Base-by-base conservation (phyloP, 2,113 vertebrate genomes). In the Barnardius zonarius region DNA sequence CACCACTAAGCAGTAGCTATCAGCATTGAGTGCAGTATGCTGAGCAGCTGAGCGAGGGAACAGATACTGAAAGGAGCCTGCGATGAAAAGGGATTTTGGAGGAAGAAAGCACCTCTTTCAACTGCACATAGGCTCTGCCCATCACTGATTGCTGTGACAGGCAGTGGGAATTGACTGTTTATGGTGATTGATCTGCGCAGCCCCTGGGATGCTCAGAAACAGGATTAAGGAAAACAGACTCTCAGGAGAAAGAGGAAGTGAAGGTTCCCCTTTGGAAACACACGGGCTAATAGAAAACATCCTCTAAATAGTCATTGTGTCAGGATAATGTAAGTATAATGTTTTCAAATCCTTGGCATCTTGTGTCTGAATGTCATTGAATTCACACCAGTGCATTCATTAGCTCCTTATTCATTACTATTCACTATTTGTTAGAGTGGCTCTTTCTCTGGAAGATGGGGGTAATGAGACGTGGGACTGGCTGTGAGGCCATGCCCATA, bases 301-400 rank as follows among this genome's bases (percentile, higher is more conserved):
- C 93, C 91, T 92, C 64, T 82, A 67, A 88, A 84, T 19, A 88
- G 79, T 74, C 76, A 77, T 51, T 39, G 51, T 88, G 91, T 92
- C 94, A 89, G 88, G 83, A 89, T 81, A 86, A 76, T 72, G 73
- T 93, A 86, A 96, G 94, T 92, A 81, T 44, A 67, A 91, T 2
- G 5, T 35, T 95, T 92, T 86, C 57, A 86, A 46, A 86, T 84
- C 62, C 77, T 95, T 6, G 2, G 54, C 37, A 63, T 74, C 86
- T 70, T 69, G 80, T 86, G 6, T 85, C 59, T 69, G 55, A 92
- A 70, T 80, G 67, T 57, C 54, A n/a, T 7, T 52, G 76, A 90
- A 86, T 95, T 92, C 86, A 63, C 2, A 0, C 49, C 94, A 88
- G 92, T 94, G 88, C 63, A 66, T 86, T 90, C 5, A 12, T 90